phyloP scores from a whole-genome alignment of 2,888 invertebrate genomes.

The Cheilosia vernalis region DNA sequence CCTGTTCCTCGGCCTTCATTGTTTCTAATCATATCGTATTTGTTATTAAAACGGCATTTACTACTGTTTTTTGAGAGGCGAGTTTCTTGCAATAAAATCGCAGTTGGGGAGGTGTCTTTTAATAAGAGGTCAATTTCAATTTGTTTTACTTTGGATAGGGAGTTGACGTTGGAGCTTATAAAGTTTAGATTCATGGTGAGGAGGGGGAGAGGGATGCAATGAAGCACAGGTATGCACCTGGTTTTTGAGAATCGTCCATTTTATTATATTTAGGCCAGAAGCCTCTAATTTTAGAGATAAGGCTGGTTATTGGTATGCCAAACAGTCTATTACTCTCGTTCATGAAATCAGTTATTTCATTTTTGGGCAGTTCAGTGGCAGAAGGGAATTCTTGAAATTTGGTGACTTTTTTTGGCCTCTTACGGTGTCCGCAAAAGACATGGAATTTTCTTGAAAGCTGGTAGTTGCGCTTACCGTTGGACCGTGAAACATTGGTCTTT shows the following conservation, averaged over 20 bases:
- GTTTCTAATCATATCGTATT: too few species aligned
- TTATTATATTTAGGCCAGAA: background rate
- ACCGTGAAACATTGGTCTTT: background rate
- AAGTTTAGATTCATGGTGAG: too few species aligned
- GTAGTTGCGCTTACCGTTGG: background rate
- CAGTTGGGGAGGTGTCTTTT: too few species aligned
- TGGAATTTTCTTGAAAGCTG: background rate
- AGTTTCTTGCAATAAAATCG: too few species aligned
- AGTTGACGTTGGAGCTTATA: too few species aligned
- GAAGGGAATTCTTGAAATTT: background rate
- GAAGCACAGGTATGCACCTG: background rate
- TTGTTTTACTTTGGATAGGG: too few species aligned
- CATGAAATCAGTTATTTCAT: conserved; percentile 2
- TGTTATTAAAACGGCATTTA: too few species aligned
- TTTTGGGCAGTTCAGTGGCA: background rate
- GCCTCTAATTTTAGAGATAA: conserved; percentile 1
- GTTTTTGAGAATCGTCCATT: background rate
- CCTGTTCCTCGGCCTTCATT: too few species aligned
- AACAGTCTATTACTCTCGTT: conserved; percentile 4
- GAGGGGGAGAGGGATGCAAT: too few species aligned
- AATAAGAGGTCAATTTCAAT: too few species aligned
- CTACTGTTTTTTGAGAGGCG: too few species aligned
- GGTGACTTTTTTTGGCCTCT: background rate
- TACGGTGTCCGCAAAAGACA: conserved; percentile 7
- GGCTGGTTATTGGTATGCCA: background rate